A percentile compares a stretch with the other conserved stretches of the same genome.
Conservation (phyloP, 2,888 invertebrate genomes). For the Xiphydria camelus region DNA sequence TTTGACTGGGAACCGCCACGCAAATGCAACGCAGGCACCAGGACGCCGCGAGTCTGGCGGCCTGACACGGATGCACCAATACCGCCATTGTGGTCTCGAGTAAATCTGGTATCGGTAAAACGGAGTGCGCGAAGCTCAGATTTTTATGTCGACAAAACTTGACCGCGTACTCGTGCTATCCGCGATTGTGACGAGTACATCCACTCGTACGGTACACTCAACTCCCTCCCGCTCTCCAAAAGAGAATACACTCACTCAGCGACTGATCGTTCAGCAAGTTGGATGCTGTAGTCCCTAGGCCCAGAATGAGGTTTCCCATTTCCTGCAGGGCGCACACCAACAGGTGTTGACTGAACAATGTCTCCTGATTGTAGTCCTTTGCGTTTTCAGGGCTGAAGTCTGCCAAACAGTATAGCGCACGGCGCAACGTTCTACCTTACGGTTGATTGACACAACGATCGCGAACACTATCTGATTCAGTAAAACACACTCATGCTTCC, state of each 20-base stretch:
- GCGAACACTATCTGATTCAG: neutral
- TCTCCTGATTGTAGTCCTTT: conserved; percentile 89
- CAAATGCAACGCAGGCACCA: conserved; percentile 93
- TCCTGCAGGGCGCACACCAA: conserved; percentile 93
- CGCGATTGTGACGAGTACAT: too few relatives aligned
- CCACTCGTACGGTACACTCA: neutral
- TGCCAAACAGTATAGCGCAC: too few relatives aligned
- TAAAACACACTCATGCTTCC: too few relatives aligned
- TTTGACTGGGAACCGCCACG: conserved; percentile 91
- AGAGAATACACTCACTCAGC: conserved; percentile 63
- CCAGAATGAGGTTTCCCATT: conserved; percentile 84
- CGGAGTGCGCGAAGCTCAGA: neutral
- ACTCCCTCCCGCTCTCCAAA: neutral
- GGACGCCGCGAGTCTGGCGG: conserved; percentile 90
- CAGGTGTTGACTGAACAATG: conserved; percentile 86
- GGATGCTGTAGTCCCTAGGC: conserved; percentile 92
- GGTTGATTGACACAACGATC: too few relatives aligned
- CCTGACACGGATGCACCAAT: conserved; percentile 90
- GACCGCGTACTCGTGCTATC: too few relatives aligned
- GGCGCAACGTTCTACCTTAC: too few relatives aligned
- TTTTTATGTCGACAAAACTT: conserved; percentile 33
- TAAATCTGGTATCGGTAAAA: conserved; percentile 61
- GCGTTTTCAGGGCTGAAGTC: conserved; percentile 92
- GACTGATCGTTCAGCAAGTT: conserved; percentile 88
- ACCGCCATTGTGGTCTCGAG: conserved; percentile 81